Conservation (phyloP, 2,888 invertebrate genomes). For the Lasioglossum figueresi region DNA sequence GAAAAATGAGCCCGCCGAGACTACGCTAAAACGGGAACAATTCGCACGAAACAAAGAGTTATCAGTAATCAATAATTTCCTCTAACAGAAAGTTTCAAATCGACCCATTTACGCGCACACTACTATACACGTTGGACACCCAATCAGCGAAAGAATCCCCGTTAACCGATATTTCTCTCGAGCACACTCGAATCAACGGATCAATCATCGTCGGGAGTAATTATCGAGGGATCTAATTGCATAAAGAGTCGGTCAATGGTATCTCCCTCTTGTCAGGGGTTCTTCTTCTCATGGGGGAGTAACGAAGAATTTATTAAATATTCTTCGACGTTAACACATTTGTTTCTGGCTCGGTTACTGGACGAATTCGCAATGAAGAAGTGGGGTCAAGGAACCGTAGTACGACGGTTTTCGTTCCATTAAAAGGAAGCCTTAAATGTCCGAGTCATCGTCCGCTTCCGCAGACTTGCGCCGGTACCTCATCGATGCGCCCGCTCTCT, state of each 20-base stretch:
- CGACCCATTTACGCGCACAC: not conserved
- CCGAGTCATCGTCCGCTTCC: conserved; percentile 47
- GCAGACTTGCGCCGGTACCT: conserved; percentile 37
- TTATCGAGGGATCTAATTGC: not conserved
- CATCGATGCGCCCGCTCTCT: conserved; percentile 33
- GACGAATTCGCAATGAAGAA: not conserved
- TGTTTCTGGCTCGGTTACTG: too few species aligned
- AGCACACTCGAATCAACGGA: not conserved
- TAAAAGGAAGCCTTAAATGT: conserved; percentile 51
- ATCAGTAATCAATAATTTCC: conserved; percentile 4
- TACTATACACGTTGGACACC: not conserved
- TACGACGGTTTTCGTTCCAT: conserved; percentile 39
- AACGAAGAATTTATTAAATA: not conserved
- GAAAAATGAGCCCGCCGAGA: not conserved
- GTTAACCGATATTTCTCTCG: conserved; percentile 4
- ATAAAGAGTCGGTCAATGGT: not conserved
- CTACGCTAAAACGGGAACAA: not conserved
- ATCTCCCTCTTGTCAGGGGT: not conserved
- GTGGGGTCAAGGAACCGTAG: conserved; percentile 18
- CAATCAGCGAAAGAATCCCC: not conserved
- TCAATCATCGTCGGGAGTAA: conserved; percentile 22
- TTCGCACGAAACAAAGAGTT: conserved; percentile 3
- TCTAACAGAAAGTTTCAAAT: not conserved
- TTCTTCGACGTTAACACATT: too few species aligned
- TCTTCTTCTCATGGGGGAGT: not conserved